Evolutionary conservation across 2,888 invertebrate species (phyloP), one percentile per base, ranked within the genome.

Genomic region (Drosophila flavopinicola): DNA sequence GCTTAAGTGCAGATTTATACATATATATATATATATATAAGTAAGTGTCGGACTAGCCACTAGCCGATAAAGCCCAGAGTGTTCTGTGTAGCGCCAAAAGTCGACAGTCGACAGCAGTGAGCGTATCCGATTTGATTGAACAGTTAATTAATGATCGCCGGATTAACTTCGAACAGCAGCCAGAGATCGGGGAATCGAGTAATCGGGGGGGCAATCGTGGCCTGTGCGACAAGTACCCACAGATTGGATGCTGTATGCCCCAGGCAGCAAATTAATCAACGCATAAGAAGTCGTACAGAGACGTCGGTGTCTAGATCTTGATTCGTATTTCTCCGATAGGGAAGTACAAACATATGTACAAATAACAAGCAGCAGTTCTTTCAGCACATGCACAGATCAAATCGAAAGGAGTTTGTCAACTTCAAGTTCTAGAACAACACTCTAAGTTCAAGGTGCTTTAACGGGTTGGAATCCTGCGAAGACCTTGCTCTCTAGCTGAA

Each of bases 41-140:
- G 25, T 39, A 11, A 17, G 15, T 41, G 53, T 39, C 38, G 44
- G 17, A 13, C 33, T 32, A 33, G 39, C 20, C 35, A 13, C 33
- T 32, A 33, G 39, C 20, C 35, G 42, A 61, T 54, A 68, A 73
- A 39, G 49, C 57, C 30, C 17, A 39, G 53, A 48, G 49, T 24
- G 27, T 72, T 53, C 49, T 72, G 29, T 58, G 49, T 51, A 72
- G 73, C 66, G 42, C 47, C 59, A 45, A 69, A 57, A 47, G 49
- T 33, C 49, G 41, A 58, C 71, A 66, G 52, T 38, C 66, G 38
- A 54, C 45, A 35, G 42, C 20, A 20, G 51, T 29, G 65, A 75
- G 64, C 56, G 65, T 78, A 78, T 79, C 84, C 58, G 58, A 84
- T 86, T 73, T 80, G 79, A 86, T 80, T 86, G 84, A 84, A 79